Base-by-base conservation (phyloP, 2,888 invertebrate species). In the Epirrhoe tristata region DNA sequence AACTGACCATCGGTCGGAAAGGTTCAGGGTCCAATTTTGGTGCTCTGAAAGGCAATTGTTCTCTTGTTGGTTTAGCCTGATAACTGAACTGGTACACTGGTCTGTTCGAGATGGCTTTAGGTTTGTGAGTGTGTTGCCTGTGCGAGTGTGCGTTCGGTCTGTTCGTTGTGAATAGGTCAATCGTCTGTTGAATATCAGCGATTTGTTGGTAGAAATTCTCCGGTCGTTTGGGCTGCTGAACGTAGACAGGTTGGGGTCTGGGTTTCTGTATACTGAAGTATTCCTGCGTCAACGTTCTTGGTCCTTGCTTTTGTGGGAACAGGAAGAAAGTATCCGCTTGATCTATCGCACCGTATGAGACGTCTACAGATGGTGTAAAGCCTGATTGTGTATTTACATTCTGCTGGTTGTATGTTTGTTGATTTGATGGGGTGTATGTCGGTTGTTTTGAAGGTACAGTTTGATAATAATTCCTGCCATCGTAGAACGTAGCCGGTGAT, bases 41-140 rank as follows among this genome's bases (percentile, higher is more conserved):
- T 32, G 93, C 94, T 50, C 94, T 83, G 85, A 94, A 93, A 3
- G 89, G 88, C 24, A 88, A 74, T 55, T 93, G 90, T 48, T 94
- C 93, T 7, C 89, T 93, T 71, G 93, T 87, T 31, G 85, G 86
- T 8, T 95, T 93, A 0, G 95, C 94, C 80, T 97, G 95, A 79
- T 96, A 97, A 77, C 95, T 96, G 81, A 95, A 97, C 80, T 97
- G 96, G 81, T 96, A 97, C 3, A 91, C 87, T 0, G 96, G 96
- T 79, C 95, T 94, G 0, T 94, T 83, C 58, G 94, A 88, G 14
- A 90, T 86, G 10, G 94, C 87, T 79, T 94, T 94, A 6, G 94
- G 90, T 79, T 94, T 91, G 77, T 89, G 90, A 24, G 82, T 77
- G 66, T 90, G 86, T 17, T 84, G 84, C 69, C 90, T 84, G 65